Percentiles rank a stretch among this genome's conserved stretches.
These are phyloP conservation scores for Phyllostomus discolor DNA, from an alignment of 2,113 vertebrate genomes.

Conservation along the genomic window DNA sequence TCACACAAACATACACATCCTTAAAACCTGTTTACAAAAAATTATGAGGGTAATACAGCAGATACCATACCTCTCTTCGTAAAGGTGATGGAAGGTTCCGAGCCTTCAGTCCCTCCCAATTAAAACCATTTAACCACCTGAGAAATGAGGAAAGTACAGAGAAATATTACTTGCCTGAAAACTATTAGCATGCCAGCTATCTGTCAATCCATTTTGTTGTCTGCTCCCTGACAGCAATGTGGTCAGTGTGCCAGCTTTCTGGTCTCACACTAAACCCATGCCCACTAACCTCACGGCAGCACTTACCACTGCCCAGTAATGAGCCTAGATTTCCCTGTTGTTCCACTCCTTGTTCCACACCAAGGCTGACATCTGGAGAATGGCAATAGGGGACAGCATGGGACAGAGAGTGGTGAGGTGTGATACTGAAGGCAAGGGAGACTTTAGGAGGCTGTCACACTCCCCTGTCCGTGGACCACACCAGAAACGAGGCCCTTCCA, in stretches of 20 bases:
- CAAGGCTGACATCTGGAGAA: background rate
- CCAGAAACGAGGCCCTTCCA: background rate
- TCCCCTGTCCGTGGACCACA: background rate
- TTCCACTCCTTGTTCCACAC: too few relatives aligned
- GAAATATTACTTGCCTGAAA: background rate
- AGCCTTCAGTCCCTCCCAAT: conserved; percentile 90
- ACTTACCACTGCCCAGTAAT: too few relatives aligned
- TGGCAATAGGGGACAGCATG: accelerated
- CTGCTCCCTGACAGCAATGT: background rate
- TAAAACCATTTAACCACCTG: conserved; percentile 95
- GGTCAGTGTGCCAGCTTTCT: accelerated
- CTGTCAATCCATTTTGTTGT: background rate
- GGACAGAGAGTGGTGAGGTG: background rate
- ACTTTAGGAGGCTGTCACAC: too few relatives aligned
- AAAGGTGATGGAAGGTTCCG: conserved; percentile 88
- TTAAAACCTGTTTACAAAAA: background rate
- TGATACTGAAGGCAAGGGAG: background rate
- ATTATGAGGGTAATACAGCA: background rate
- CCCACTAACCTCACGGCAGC: background rate
- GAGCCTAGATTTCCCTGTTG: background rate
- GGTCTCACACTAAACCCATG: background rate
- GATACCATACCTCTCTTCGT: conserved; percentile 86
- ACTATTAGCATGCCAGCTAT: background rate
- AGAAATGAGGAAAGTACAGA: background rate
- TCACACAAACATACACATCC: background rate